Evolutionary conservation across 2,113 vertebrate genomes (phyloP), one percentile per base, ranked within the genome.

Genomic region (Ciconia boyciana): DNA sequence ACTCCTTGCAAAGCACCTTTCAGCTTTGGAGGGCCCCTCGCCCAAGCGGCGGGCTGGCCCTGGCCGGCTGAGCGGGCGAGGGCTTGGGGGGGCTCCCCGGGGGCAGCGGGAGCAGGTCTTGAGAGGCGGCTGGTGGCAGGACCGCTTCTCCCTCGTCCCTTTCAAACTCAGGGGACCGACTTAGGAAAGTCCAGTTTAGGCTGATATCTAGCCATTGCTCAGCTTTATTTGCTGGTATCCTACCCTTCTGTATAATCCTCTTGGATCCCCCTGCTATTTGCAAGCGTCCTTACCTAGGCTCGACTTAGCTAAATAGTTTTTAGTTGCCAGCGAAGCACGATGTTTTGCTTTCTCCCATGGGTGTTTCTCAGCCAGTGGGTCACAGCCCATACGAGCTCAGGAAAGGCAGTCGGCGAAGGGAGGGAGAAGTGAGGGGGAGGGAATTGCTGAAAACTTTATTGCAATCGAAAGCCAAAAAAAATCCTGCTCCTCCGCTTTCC

Each of bases 401-500:
- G 77, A 58, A 60, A 80, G 49, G 72, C 83, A 57, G 65, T 6
- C 0, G 0, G 81, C 0, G 14, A 49, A 66, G 61, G 72, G 74
- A 89, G 69, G 75, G 88, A 85, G 84, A 25, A 62, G 39, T 8
- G 80, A 81, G 77, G 54, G 72, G 89, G 84, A 83, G 66, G 89
- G 29, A 96, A 74, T 74, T 2, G 6, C 84, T 70, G 89, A 90
- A 94, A 96, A 93, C 64, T 90, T 95, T 41, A 83, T 83, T 93
- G 85, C 84, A 44, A 17, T 57, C 0, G 1, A 86, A 94, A 17
- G 68, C 94, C 86, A 90, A 94, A 90, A 94, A 92, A 80, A 94
- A 93, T 96, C 87, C 82, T 94, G 95, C 87, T 96, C 75, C 96
- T 91, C 95, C 4, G 1, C 96, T 94, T 91, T 83, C 46, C 64